Conservation (phyloP, 2,888 invertebrate genomes). For the Homarus gammarus region DNA sequence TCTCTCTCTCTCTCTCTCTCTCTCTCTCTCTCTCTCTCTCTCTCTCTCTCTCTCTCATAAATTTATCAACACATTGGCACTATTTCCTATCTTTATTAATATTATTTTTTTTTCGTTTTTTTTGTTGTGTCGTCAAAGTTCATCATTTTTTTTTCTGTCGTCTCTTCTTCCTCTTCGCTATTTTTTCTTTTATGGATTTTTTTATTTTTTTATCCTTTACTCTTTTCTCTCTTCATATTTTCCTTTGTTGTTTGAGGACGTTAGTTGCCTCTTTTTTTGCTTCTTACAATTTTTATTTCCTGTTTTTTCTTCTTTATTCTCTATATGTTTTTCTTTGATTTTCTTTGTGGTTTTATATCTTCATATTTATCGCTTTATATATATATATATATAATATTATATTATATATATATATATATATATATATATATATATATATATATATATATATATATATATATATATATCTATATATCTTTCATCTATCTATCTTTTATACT, state of each 20-base stretch:
- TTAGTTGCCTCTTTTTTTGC: too few species aligned
- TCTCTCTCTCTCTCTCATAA: conserved; percentile 18
- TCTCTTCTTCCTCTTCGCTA: too few species aligned
- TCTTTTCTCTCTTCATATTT: too few species aligned
- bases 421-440: background rate
- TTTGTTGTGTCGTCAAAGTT: background rate
- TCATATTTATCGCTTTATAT: background rate
- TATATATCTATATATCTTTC: background rate
- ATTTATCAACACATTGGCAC: too few species aligned
- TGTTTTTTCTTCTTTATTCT: too few species aligned
- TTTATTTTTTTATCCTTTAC: too few species aligned
- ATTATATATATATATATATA: background rate
- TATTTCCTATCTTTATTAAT: background rate
- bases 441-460: conserved; percentile 9
- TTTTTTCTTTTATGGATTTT: too few species aligned
- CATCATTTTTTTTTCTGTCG: background rate
- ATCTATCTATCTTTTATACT: background rate
- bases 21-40: background rate
- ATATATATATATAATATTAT: background rate
- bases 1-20: too few species aligned
- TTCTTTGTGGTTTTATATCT: too few species aligned
- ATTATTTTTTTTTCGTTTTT: background rate
- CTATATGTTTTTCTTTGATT: too few species aligned
- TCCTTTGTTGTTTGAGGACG: too few species aligned
- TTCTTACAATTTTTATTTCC: too few species aligned